These are phyloP conservation scores for Lycia hirtaria DNA, from an alignment of 2,888 invertebrate species.

Conservation along the genomic window DNA sequence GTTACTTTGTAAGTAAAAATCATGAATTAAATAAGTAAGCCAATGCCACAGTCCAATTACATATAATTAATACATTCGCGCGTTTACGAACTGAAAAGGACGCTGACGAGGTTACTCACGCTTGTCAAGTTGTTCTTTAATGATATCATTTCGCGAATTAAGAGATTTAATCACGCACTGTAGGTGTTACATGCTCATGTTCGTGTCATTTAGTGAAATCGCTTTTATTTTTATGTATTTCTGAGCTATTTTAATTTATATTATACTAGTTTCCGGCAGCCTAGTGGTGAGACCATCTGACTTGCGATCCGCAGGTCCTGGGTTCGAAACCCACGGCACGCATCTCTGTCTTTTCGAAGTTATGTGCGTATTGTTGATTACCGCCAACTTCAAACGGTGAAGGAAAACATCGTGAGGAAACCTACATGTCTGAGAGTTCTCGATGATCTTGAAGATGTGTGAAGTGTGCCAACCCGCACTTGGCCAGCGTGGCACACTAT, in stretches of 20 bases:
- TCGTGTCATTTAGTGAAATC: conserved; percentile 3
- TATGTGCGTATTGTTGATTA: no score
- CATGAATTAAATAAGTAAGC: conserved; percentile 3
- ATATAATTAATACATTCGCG: conserved; percentile 16
- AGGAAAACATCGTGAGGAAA: no score
- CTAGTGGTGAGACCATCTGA: no score
- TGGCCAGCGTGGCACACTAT: no score
- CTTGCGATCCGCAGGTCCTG: no score
- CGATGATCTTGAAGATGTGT: no score
- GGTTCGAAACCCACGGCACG: no score
- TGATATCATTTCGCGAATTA: conserved; percentile 37
- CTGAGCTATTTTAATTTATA: not conserved
- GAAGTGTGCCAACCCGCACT: no score
- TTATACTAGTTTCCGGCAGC: not conserved
- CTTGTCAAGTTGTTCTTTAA: conserved; percentile 36
- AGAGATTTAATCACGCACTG: conserved; percentile 22
- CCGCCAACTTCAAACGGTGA: no score
- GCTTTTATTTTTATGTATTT: not conserved
- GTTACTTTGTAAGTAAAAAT: no score
- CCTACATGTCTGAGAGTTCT: no score
- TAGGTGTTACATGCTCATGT: conserved; percentile 23
- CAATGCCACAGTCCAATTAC: conserved; percentile 12
- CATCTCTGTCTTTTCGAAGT: no score
- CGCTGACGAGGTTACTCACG: conserved; percentile 34
- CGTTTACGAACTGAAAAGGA: conserved; percentile 17